These are phyloP conservation scores for Chymomyza costata DNA, from an alignment of 1,140 invertebrate species.

Conservation along the genomic window DNA sequence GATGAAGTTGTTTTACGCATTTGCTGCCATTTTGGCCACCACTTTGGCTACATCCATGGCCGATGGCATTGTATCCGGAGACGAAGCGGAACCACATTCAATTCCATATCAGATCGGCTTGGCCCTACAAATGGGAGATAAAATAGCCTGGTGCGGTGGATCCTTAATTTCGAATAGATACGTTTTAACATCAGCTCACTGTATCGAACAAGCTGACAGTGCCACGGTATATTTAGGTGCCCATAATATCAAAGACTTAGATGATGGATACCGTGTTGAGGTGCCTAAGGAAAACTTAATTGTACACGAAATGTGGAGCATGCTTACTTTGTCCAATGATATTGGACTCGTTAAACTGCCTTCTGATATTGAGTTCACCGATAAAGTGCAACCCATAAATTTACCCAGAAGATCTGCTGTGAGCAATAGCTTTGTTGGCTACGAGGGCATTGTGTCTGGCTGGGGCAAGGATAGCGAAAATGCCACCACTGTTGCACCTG, in stretches of 20 bases:
- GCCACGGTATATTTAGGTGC: slow-evolving; percentile 30
- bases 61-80: neutral
- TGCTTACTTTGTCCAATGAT: slow-evolving; percentile 36
- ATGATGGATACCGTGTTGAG: slow-evolving; percentile 10
- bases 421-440: slow-evolving; percentile 22
- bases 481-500: slow-evolving; percentile 13
- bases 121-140: neutral
- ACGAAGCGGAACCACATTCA: neutral
- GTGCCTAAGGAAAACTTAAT: slow-evolving; percentile 14
- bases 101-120: slow-evolving; percentile 5
- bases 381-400: slow-evolving; percentile 19
- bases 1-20: too few relatives aligned
- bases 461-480: slow-evolving; percentile 41
- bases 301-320: slow-evolving; percentile 34
- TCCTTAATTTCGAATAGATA: slow-evolving; percentile 34
- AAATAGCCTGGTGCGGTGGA: slow-evolving; percentile 37
- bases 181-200: slow-evolving; percentile 51
- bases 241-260: slow-evolving; percentile 22
- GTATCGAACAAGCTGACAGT: slow-evolving; percentile 25
- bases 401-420: slow-evolving; percentile 13
- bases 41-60: too few relatives aligned
- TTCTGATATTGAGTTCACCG: slow-evolving; percentile 7
- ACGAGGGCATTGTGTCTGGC: slow-evolving; percentile 31
- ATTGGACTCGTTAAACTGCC: slow-evolving; percentile 40
- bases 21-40: too few relatives aligned